Evolutionary conservation across 2,113 vertebrate genomes (phyloP).

Genomic region (Rhabdomys dilectus): DNA sequence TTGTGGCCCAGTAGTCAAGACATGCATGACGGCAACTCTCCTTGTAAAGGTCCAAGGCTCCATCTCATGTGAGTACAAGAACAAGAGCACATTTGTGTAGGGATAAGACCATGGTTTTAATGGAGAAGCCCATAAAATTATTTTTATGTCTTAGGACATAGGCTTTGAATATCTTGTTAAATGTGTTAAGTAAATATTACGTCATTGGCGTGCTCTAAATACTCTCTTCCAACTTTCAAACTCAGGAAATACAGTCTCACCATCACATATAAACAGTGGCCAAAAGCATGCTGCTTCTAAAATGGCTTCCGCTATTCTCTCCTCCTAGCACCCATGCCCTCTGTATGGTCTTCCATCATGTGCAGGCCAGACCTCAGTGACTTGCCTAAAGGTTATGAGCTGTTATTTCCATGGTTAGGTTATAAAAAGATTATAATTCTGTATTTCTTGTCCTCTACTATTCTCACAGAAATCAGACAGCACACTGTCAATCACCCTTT

Average conservation of each 20-base stretch:
- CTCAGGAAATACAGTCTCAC: slow-evolving; percentile 27
- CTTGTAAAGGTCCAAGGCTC: background rate
- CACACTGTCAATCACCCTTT: background rate
- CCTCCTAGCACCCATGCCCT: background rate
- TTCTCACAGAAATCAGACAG: slow-evolving; percentile 1
- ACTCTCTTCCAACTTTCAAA: slow-evolving; percentile 48
- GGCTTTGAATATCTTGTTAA: slow-evolving; percentile 37
- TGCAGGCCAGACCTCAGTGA: background rate
- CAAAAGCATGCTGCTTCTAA: background rate
- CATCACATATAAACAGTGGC: background rate
- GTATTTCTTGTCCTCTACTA: background rate
- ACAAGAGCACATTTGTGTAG: slow-evolving; percentile 40
- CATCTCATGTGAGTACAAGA: slow-evolving; percentile 39
- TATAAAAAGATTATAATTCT: background rate
- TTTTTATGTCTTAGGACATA: slow-evolving; percentile 56
- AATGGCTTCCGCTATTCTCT: background rate
- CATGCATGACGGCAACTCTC: background rate
- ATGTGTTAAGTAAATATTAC: slow-evolving; percentile 55
- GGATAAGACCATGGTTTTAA: slow-evolving; percentile 47
- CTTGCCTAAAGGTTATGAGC: background rate
- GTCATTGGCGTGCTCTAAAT: slow-evolving; percentile 51
- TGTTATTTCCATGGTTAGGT: background rate
- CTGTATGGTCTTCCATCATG: background rate
- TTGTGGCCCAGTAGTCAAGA: slow-evolving; percentile 26
- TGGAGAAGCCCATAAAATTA: slow-evolving; percentile 48